Conservation (phyloP, 2,888 invertebrate species). For the Abrostola triplasia region DNA sequence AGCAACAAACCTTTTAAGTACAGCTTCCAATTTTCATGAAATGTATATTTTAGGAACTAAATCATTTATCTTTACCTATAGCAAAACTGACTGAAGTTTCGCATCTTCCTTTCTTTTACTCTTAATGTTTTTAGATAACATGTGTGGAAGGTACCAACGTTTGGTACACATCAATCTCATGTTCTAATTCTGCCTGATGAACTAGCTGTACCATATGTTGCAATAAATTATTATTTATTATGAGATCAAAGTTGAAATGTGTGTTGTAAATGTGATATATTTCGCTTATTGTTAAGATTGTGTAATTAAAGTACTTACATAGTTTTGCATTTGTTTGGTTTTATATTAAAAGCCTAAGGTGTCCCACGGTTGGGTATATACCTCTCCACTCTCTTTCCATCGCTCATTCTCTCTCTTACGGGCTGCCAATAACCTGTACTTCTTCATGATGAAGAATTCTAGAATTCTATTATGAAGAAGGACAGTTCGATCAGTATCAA, state of each 20-base stretch:
- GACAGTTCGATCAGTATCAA: too few species aligned
- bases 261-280: constrained; percentile 71
- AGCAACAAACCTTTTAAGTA: constrained; percentile 34
- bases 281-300: constrained; percentile 62
- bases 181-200: constrained; percentile 30
- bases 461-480: too few species aligned
- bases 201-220: constrained; percentile 36
- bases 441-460: too few species aligned
- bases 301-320: constrained; percentile 52
- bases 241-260: constrained; percentile 51
- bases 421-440: too few species aligned
- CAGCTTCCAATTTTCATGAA: constrained; percentile 24
- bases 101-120: too few species aligned
- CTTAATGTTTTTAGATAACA: neutral
- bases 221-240: constrained; percentile 48
- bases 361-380: too few species aligned
- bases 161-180: constrained; percentile 7
- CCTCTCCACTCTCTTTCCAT: too few species aligned
- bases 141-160: constrained; percentile 15
- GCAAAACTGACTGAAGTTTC: too few species aligned
- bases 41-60: constrained; percentile 39
- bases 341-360: neutral
- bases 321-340: constrained; percentile 21
- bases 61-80: constrained; percentile 32
- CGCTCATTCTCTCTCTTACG: too few species aligned